Conservation (phyloP, 23 tunicate genomes). For the Ciona savignyi region DNA sequence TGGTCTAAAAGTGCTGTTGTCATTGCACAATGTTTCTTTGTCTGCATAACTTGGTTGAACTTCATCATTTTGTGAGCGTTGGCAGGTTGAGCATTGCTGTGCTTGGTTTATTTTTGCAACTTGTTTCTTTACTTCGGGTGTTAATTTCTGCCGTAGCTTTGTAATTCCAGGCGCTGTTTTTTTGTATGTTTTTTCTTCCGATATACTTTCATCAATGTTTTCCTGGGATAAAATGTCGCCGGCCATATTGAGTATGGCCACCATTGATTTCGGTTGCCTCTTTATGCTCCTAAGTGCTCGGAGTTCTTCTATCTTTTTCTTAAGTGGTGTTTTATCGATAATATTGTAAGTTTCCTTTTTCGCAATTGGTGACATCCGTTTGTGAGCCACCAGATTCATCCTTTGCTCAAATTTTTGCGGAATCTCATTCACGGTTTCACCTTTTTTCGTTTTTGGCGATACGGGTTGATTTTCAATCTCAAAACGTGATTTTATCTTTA, state of each 20-base stretch:
- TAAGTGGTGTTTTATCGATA: constrained; percentile 22
- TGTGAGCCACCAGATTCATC: constrained; percentile 12
- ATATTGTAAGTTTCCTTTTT: constrained; percentile 35
- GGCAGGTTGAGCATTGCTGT: background rate
- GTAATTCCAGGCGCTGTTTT: constrained; percentile 40
- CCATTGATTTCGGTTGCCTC: background rate
- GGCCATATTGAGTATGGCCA: constrained; percentile 17
- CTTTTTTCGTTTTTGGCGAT: background rate
- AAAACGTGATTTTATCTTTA: background rate
- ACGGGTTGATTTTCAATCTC: background rate
- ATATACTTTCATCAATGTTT: constrained; percentile 16
- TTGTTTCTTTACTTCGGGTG: background rate
- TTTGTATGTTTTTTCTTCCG: constrained; percentile 63
- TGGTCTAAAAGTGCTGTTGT: background rate
- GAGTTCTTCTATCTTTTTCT: constrained; percentile 30
- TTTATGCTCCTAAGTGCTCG: constrained; percentile 9
- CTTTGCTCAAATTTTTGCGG: constrained; percentile 4
- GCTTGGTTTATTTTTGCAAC: background rate
- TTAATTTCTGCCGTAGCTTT: constrained; percentile 12
- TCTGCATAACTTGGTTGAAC: background rate
- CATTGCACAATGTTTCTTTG: background rate
- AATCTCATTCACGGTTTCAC: background rate
- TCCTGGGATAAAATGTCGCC: background rate
- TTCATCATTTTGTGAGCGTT: background rate
- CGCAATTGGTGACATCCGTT: constrained; percentile 25